A percentile compares a stretch with the other conserved stretches of the same genome.
These are phyloP conservation scores for Drosophila mimica DNA, from an alignment of 2,888 invertebrate species.

Conservation along the genomic window DNA sequence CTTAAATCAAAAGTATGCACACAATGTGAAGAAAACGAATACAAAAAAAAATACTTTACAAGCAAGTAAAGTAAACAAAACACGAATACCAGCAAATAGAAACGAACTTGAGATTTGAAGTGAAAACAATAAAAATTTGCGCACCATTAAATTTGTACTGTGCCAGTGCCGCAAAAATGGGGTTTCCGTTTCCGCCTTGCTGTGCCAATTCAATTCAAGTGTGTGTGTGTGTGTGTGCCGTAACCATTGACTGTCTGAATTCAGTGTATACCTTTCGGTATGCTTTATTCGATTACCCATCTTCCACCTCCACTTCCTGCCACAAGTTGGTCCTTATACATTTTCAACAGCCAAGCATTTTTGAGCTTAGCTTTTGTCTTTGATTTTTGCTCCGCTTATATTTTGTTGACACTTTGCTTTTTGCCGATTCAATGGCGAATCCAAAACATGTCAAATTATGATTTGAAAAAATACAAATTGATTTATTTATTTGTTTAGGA, in stretches of 20 bases:
- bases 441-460: conserved; percentile 59
- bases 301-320: conserved; percentile 1
- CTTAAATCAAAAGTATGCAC: conserved; percentile 66
- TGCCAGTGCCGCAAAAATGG: conserved; percentile 51
- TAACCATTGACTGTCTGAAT: conserved; percentile 44
- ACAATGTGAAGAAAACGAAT: conserved; percentile 55
- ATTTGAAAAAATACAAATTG: conserved; percentile 49
- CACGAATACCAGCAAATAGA: conserved; percentile 39
- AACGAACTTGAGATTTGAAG: conserved; percentile 18
- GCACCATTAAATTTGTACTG: conserved; percentile 77
- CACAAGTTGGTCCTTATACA: conserved; percentile 34
- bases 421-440: conserved; percentile 37
- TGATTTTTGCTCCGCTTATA: conserved; percentile 34
- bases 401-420: conserved; percentile 63
- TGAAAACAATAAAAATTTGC: conserved; percentile 74
- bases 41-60: conserved; percentile 48
- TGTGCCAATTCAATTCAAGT: conserved; percentile 11
- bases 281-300: conserved; percentile 37
- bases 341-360: conserved; percentile 31
- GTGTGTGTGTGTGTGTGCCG: conserved; percentile 9
- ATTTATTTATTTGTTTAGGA: conserved; percentile 58
- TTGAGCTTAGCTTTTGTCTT: conserved; percentile 28
- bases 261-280: conserved; percentile 41
- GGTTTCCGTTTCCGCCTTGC: conserved; percentile 39
- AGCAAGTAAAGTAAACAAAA: conserved; percentile 51